These are phyloP conservation scores for Nothoprocta pentlandii DNA, from an alignment of 2,113 vertebrate species.

Conservation along the genomic window DNA sequence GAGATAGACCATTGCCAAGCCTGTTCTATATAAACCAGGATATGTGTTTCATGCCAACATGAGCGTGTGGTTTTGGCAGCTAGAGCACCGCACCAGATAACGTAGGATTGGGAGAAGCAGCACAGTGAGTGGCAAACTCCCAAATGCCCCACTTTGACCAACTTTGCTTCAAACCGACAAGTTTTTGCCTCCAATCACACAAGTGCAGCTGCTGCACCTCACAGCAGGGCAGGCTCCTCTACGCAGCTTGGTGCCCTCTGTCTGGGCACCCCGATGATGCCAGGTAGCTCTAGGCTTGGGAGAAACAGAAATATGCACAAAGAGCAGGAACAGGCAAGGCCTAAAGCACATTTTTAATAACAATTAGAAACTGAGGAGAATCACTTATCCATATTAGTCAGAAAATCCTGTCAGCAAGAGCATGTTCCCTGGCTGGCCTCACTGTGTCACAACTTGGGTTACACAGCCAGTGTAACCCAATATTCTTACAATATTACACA, in stretches of 20 bases:
- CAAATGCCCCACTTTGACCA: not conserved
- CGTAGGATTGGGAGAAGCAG: slow-evolving; percentile 2
- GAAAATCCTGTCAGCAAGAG: slow-evolving; percentile 4
- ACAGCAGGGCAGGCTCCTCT: not conserved
- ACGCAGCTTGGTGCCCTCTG: not conserved
- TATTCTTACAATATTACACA: not conserved
- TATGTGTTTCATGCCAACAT: slow-evolving; percentile 38
- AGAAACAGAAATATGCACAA: not conserved
- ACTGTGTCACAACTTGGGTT: not conserved
- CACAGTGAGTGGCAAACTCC: not conserved
- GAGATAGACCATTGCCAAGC: slow-evolving; percentile 40
- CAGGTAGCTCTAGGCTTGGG: not conserved
- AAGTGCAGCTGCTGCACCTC: not conserved
- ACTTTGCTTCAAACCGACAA: not conserved
- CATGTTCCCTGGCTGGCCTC: not conserved
- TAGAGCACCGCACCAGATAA: not conserved
- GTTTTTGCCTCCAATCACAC: not conserved
- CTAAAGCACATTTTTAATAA: not conserved
- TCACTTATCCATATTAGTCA: not conserved
- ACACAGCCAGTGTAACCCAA: not conserved
- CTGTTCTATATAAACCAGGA: slow-evolving; percentile 15
- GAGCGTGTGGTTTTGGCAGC: slow-evolving; percentile 40
- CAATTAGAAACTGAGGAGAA: not conserved
- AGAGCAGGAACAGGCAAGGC: not conserved
- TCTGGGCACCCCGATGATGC: not conserved